Evolutionary conservation across 2,797 vertebrate genomes (phyloP).

Genomic region (Morelia viridis): DNA sequence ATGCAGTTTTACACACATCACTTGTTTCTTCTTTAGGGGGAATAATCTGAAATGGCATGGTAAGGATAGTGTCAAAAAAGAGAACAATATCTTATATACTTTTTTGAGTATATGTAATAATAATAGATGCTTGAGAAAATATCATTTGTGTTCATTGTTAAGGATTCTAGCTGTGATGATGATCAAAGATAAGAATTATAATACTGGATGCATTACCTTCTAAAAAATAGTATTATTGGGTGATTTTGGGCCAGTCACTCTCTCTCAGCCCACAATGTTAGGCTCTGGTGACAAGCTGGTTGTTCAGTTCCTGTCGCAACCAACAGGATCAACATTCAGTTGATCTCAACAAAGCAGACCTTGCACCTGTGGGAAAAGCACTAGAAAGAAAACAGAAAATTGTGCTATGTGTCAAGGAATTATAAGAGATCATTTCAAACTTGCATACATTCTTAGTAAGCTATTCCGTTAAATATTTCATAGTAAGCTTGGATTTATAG

Average conservation of each 20-base stretch:
- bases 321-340: too few relatives aligned
- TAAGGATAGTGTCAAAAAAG: not conserved
- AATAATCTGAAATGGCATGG: not conserved
- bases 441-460: not conserved
- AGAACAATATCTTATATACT: conserved; percentile 25
- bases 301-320: too few relatives aligned
- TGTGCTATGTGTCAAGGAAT: conserved; percentile 9
- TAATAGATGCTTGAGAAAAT: conserved; percentile 23
- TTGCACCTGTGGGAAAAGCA: too few relatives aligned
- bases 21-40: conserved; percentile 21
- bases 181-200: conserved; percentile 21
- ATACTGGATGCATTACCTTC: conserved; percentile 10
- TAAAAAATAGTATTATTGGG: conserved; percentile 24
- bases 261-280: too few relatives aligned
- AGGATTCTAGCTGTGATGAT: not conserved
- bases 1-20: not conserved
- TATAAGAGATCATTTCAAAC: conserved; percentile 28
- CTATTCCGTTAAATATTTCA: not conserved
- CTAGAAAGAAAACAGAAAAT: too few relatives aligned
- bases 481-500: not conserved
- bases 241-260: too few relatives aligned
- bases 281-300: too few relatives aligned
- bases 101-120: conserved; percentile 46
- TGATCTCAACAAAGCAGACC: too few relatives aligned
- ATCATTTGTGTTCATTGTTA: conserved; percentile 2